phyloP scores from a whole-genome alignment of 2,797 vertebrate species.

The Anomalospiza imberbis region DNA sequence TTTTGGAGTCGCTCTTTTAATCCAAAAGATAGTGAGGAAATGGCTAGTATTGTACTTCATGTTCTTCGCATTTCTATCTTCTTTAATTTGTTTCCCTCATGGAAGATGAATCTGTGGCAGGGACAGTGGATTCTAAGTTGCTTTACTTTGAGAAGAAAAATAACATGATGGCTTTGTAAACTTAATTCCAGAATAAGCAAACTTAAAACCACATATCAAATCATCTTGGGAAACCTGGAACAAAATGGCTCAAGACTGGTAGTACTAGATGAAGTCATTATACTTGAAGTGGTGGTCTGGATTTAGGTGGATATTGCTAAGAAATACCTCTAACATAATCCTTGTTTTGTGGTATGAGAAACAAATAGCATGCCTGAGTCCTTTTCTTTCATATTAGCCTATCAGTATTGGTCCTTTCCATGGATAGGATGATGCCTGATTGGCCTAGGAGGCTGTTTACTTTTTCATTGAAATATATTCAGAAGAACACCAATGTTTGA shows the following conservation, averaged over 20 bases:
- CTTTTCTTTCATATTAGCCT: neutral
- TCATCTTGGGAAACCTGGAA: neutral
- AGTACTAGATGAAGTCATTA: neutral
- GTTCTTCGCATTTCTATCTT: neutral
- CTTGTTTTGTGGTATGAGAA: neutral
- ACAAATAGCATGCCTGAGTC: neutral
- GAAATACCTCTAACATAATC: neutral
- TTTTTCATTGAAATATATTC: neutral
- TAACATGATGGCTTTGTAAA: neutral
- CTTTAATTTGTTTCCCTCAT: neutral
- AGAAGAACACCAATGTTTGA: neutral
- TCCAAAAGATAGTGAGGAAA: neutral
- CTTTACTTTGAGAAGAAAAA: neutral
- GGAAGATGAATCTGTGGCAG: neutral
- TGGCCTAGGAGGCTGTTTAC: neutral
- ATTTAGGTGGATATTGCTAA: neutral
- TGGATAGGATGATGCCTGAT: neutral
- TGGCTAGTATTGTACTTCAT: neutral
- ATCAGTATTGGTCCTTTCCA: neutral
- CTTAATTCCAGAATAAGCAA: neutral
- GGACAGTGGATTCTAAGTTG: neutral
- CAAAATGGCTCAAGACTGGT: neutral
- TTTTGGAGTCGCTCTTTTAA: rapidly evolving
- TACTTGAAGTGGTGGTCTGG: neutral
- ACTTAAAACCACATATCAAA: neutral